Conservation (phyloP, 2,113 vertebrate species). For the Bombycilla garrulus region DNA sequence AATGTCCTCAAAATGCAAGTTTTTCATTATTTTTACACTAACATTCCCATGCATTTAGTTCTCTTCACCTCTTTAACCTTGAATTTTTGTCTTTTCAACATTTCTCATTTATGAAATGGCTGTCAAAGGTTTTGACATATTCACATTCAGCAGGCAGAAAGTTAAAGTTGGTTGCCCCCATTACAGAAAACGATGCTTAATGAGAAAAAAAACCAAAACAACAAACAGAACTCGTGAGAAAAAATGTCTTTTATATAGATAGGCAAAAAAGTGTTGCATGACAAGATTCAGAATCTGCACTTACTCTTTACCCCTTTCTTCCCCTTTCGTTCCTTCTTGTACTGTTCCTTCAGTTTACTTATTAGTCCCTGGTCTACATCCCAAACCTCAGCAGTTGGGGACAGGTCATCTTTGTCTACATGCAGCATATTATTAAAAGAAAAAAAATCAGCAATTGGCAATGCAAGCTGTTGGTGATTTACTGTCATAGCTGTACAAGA, state of each 20-base stretch:
- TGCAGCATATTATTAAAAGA: conserved; percentile 85
- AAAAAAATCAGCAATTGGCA: conserved; percentile 81
- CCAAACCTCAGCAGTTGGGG: conserved; percentile 86
- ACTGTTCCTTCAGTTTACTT: conserved; percentile 88
- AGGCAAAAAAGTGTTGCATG: conserved; percentile 57
- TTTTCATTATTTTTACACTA: not conserved
- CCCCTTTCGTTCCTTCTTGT: conserved; percentile 87
- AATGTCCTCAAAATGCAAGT: not conserved
- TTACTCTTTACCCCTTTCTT: conserved; percentile 87
- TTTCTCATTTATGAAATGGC: not conserved
- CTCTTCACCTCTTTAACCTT: not conserved
- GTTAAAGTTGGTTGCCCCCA: conserved; percentile 78
- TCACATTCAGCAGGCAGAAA: conserved; percentile 67
- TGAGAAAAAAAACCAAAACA: not conserved
- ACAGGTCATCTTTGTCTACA: conserved; percentile 88
- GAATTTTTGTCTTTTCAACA: not conserved
- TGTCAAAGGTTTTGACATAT: not conserved
- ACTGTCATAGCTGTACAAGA: conserved; percentile 71
- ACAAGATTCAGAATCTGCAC: conserved; percentile 80
- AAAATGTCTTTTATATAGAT: conserved; percentile 47
- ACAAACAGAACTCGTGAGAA: not conserved
- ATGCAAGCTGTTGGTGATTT: conserved; percentile 74
- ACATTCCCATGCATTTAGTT: not conserved
- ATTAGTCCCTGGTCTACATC: conserved; percentile 87
- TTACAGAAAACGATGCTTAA: conserved; percentile 54